Evolutionary conservation across 2,797 vertebrate species (phyloP).

Genomic region (Ara ararauna): DNA sequence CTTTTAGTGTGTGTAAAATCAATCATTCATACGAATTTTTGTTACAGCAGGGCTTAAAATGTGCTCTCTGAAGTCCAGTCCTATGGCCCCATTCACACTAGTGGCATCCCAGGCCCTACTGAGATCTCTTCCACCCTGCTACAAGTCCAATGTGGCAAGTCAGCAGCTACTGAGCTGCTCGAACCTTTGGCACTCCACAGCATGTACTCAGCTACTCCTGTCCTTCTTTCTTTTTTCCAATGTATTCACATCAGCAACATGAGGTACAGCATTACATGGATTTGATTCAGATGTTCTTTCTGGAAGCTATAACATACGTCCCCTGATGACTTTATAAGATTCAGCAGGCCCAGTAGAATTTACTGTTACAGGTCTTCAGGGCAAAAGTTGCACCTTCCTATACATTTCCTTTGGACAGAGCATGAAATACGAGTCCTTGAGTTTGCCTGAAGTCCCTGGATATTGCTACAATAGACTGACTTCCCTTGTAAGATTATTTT

Average conservation of each 20-base stretch:
- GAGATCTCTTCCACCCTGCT: background rate
- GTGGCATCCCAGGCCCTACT: background rate
- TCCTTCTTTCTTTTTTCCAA: background rate
- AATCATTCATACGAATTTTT: background rate
- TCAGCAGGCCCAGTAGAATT: background rate
- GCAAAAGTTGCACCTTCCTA: background rate
- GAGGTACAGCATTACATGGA: background rate
- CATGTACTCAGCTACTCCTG: background rate
- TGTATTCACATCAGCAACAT: background rate
- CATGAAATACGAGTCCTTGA: background rate
- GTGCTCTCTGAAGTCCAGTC: background rate
- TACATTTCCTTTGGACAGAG: background rate
- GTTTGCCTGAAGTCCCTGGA: background rate
- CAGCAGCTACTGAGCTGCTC: background rate
- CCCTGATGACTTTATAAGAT: background rate
- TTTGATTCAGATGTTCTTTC: background rate
- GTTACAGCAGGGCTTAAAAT: fast-evolving
- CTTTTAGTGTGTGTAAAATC: background rate
- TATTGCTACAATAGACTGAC: background rate
- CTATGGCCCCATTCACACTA: background rate
- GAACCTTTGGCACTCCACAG: background rate
- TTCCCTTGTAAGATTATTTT: background rate
- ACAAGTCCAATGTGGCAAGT: fast-evolving
- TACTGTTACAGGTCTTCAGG: background rate
- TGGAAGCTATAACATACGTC: background rate